A percentile compares a stretch with the other conserved stretches of the same genome.
phyloP scores from a whole-genome alignment of 1,140 invertebrate species.

The Doryteuthis pealeii region DNA sequence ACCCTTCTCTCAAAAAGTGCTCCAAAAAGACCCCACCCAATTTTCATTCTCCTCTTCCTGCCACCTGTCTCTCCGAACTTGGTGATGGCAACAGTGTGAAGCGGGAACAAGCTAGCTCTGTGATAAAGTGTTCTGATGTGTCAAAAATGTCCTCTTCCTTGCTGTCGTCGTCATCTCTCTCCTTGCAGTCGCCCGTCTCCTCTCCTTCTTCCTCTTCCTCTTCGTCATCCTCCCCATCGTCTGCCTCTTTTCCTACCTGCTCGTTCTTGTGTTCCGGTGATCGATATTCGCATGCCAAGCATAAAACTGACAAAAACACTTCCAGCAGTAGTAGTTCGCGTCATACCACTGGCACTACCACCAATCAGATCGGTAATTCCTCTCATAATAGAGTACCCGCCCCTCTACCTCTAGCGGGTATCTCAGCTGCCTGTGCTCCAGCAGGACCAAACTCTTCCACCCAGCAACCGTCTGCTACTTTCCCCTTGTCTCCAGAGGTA shows the following conservation, averaged over 20 bases:
- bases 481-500: conserved; percentile 26
- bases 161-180: background rate
- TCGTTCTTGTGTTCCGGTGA: background rate
- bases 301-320: no score
- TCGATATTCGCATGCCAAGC: background rate
- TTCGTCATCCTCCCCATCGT: background rate
- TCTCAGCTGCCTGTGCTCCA: no score
- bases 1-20: no score
- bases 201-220: background rate
- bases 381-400: no score
- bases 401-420: no score
- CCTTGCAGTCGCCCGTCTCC: background rate
- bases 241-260: background rate
- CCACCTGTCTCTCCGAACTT: background rate
- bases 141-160: background rate
- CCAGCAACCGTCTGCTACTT: background rate
- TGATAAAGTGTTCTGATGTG: conserved; percentile 4
- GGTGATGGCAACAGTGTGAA: background rate
- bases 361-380: no score
- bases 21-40: no score
- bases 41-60: no score
- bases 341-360: no score
- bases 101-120: background rate
- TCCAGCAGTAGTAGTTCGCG: no score
- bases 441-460: no score